phyloP scores from a whole-genome alignment of 2,888 invertebrate species.

The Micoletzkya japonica region DNA sequence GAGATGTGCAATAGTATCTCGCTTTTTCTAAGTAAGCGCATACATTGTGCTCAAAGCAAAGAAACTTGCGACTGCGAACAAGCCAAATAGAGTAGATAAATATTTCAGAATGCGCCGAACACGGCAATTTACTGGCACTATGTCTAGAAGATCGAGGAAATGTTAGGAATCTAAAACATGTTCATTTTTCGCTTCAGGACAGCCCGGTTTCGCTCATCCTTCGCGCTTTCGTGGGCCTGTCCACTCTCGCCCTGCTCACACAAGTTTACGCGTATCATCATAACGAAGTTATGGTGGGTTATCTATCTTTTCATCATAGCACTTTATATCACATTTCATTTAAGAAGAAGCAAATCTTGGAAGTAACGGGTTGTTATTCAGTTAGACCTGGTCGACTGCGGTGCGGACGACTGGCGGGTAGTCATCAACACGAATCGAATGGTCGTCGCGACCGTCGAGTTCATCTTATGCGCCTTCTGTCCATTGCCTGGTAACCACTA shows the following conservation, averaged over 20 bases:
- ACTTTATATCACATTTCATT: constrained; percentile 11
- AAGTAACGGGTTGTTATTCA: constrained; percentile 66
- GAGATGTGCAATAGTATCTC: too few species aligned
- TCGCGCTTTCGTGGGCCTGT: constrained; percentile 47
- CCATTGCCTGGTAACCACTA: constrained; percentile 41
- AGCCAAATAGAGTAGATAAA: too few species aligned
- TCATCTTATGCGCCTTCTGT: constrained; percentile 89
- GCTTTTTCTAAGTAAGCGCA: too few species aligned
- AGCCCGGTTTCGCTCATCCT: constrained; percentile 46
- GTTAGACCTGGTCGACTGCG: constrained; percentile 99
- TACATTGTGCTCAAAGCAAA: too few species aligned
- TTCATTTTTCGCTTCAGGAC: constrained; percentile 32
- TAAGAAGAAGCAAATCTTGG: not conserved
- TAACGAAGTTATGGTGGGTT: constrained; percentile 58
- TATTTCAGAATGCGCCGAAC: too few species aligned
- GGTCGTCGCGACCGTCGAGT: constrained; percentile 75
- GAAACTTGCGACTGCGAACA: too few species aligned
- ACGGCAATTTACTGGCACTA: too few species aligned
- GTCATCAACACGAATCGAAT: constrained; percentile 98
- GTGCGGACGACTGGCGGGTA: constrained; percentile 99
- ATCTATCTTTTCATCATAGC: not conserved
- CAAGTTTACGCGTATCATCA: constrained; percentile 58
- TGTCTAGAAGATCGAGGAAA: too few species aligned
- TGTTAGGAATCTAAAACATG: not conserved
- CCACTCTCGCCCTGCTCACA: constrained; percentile 52